Percentiles rank a stretch among this genome's conserved stretches.
Evolutionary conservation across 2,113 vertebrate species (phyloP).

Genomic region (Microcebus lehilahytsara): DNA sequence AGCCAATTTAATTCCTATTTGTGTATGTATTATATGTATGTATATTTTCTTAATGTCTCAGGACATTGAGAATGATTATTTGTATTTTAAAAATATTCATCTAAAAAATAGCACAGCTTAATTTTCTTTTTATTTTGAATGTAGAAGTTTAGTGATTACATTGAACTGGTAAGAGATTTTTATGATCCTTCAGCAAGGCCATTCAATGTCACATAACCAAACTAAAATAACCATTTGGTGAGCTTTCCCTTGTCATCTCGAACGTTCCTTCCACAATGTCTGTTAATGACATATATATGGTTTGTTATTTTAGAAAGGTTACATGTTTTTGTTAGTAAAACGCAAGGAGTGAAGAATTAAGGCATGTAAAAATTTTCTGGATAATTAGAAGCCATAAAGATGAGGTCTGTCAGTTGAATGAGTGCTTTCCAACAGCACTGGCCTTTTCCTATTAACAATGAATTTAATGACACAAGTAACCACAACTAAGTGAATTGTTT

Average conservation of each 20-base stretch:
- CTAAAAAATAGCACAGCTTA: neutral
- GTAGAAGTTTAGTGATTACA: neutral
- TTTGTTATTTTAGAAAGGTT: neutral
- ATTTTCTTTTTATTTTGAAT: neutral
- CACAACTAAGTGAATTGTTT: neutral
- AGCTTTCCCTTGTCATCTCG: neutral
- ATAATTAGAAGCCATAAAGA: neutral
- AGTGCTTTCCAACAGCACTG: neutral
- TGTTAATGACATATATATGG: neutral
- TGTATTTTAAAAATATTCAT: neutral
- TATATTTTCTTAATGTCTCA: neutral
- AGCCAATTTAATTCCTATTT: neutral
- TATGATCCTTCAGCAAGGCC: neutral
- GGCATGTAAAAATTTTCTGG: neutral
- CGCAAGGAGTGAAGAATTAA: neutral
- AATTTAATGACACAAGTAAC: neutral
- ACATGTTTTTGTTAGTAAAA: neutral
- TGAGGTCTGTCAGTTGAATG: neutral
- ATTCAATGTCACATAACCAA: neutral
- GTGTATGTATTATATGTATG: neutral
- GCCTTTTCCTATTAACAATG: neutral
- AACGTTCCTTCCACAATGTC: neutral
- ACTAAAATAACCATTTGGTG: neutral
- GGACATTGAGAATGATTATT: neutral
- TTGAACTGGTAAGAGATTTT: neutral